Conservation (phyloP, 92 coral and sea anemone genomes). For the Parazoanthus swiftii region DNA sequence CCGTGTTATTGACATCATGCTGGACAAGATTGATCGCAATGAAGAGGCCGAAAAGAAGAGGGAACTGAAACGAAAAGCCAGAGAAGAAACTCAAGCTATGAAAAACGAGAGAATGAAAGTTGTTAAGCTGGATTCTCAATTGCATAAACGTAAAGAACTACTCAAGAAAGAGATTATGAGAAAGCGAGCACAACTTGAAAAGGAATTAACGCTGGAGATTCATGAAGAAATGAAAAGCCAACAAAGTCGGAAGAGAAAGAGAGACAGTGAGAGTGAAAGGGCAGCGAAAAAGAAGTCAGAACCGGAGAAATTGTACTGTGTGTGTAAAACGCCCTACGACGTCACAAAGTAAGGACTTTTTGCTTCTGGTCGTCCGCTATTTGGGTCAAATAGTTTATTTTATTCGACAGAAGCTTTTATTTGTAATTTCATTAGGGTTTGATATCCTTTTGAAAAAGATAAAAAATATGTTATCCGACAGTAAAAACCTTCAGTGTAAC, state of each 20-base stretch:
- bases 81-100: conserved; percentile 64
- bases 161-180: conserved; percentile 86
- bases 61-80: conserved; percentile 75
- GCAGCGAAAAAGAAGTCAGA: conserved; percentile 66
- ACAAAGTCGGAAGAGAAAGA: conserved; percentile 50
- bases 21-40: conserved; percentile 87
- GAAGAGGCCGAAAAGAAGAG: conserved; percentile 78
- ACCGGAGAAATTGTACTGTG: conserved; percentile 72
- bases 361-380: background rate
- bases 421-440: background rate
- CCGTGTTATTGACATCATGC: conserved; percentile 76
- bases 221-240: conserved; percentile 57
- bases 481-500: background rate
- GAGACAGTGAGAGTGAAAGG: conserved; percentile 54
- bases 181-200: conserved; percentile 87
- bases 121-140: conserved; percentile 71
- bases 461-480: too few species aligned
- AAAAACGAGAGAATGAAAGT: conserved; percentile 76
- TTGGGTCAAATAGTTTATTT: background rate
- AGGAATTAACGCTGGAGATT: conserved; percentile 75
- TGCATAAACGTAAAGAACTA: conserved; percentile 88
- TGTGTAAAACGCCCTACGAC: conserved; percentile 93
- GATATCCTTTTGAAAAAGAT: background rate
- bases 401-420: background rate
- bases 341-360: conserved; percentile 66